phyloP scores from a whole-genome alignment of 2,113 vertebrate species.

The Mohoua ochrocephala region DNA sequence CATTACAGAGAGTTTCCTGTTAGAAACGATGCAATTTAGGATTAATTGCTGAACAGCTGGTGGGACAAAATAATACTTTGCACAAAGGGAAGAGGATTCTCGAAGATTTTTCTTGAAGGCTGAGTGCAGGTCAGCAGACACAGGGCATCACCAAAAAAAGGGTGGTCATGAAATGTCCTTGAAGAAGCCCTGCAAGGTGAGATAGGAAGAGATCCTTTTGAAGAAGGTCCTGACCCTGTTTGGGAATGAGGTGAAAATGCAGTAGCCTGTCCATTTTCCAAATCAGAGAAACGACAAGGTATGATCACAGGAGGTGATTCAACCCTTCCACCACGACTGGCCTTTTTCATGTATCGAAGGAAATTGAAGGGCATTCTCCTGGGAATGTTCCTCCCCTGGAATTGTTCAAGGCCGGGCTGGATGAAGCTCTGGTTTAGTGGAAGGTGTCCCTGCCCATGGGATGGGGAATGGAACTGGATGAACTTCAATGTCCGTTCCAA shows the following conservation, averaged over 20 bases:
- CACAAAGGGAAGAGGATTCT: background rate
- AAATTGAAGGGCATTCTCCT: background rate
- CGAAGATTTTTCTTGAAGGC: background rate
- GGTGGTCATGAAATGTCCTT: background rate
- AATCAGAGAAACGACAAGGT: background rate
- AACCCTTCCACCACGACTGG: background rate
- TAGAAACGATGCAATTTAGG: background rate
- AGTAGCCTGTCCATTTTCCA: conserved; percentile 69
- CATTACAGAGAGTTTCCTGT: background rate
- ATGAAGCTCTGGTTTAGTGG: background rate
- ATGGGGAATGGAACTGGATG: background rate
- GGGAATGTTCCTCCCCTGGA: background rate
- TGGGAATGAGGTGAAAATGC: conserved; percentile 35
- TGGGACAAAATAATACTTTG: background rate
- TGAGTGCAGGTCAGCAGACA: background rate
- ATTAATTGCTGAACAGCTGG: background rate
- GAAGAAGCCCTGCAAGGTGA: background rate
- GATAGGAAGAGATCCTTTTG: background rate
- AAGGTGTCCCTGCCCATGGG: rapidly evolving
- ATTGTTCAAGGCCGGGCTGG: background rate
- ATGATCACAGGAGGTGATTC: conserved; percentile 28
- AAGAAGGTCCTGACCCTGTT: background rate
- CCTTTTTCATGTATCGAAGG: background rate
- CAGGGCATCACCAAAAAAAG: background rate
- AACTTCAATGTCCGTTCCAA: background rate